Conservation (phyloP, 2,888 invertebrate species). For the Heteropelma amictum region DNA sequence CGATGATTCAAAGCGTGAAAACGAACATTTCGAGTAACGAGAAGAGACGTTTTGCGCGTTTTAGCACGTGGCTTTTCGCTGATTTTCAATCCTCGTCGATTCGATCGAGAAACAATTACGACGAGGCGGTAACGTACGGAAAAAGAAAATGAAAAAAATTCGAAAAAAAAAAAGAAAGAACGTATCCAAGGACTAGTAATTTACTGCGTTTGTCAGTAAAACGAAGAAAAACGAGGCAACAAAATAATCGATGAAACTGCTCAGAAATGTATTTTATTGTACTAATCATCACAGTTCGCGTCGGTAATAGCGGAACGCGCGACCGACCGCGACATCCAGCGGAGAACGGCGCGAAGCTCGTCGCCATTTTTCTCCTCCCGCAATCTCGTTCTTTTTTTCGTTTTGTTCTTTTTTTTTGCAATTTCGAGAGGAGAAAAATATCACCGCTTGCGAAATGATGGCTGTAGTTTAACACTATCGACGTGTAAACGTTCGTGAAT, state of each 20-base stretch:
- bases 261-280: constrained; percentile 57
- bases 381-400: background rate
- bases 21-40: background rate
- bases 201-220: constrained; percentile 48
- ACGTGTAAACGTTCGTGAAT: constrained; percentile 65
- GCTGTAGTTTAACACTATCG: constrained; percentile 60
- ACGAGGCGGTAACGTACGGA: too few species aligned
- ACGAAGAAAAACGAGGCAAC: constrained; percentile 4
- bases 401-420: constrained; percentile 3
- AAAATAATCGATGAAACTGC: constrained; percentile 49
- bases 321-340: constrained; percentile 19
- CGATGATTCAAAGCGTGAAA: constrained; percentile 15
- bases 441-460: constrained; percentile 31
- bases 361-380: constrained; percentile 26
- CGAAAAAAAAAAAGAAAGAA: constrained; percentile 6
- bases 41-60: background rate
- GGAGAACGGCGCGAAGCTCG: background rate
- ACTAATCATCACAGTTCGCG: constrained; percentile 39
- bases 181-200: constrained; percentile 13
- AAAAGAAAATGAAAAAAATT: too few species aligned
- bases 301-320: constrained; percentile 27
- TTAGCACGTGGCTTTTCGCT: constrained; percentile 54
- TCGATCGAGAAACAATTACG: constrained; percentile 33
- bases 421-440: constrained; percentile 14
- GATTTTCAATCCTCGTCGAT: constrained; percentile 51